These are phyloP conservation scores for Sarotherodon lohbergeri DNA, from an alignment of 2,113 vertebrate genomes.

Conservation along the genomic window DNA sequence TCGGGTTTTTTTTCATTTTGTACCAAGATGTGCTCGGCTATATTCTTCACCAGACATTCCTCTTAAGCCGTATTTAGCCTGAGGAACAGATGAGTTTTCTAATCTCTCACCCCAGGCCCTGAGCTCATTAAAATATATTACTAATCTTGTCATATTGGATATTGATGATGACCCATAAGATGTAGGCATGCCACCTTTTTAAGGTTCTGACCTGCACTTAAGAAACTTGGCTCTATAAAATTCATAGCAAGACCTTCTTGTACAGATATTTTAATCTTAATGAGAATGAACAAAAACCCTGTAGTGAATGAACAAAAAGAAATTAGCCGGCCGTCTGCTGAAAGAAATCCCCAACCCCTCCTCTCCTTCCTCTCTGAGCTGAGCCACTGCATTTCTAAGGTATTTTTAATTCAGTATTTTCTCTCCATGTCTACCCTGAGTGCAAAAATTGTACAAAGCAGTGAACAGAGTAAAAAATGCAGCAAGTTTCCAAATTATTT, in stretches of 20 bases:
- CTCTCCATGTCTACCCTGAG: neutral
- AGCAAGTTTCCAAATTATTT: conserved; percentile 19
- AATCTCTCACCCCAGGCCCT: conserved; percentile 4
- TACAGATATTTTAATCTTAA: conserved; percentile 22
- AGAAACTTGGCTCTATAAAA: conserved; percentile 2
- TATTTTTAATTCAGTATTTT: conserved; percentile 13
- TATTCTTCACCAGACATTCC: neutral
- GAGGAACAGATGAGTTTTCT: conserved; percentile 11
- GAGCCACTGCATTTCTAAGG: neutral
- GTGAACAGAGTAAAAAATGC: neutral
- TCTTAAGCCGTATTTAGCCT: neutral
- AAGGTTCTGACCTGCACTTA: conserved; percentile 6
- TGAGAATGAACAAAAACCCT: neutral
- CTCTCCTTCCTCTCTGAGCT: neutral
- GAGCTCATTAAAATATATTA: conserved; percentile 35
- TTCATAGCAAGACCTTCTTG: conserved; percentile 3
- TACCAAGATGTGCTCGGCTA: neutral
- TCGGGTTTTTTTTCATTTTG: neutral
- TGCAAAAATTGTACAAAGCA: neutral
- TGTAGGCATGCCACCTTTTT: neutral
- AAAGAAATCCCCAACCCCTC: neutral
- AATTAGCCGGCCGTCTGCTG: neutral
- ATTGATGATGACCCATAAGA: conserved; percentile 10
- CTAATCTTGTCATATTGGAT: conserved; percentile 24
- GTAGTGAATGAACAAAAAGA: conserved; percentile 22